Evolutionary conservation across 2,888 invertebrate genomes (phyloP).

Genomic region (Eupithecia dodoneata): DNA sequence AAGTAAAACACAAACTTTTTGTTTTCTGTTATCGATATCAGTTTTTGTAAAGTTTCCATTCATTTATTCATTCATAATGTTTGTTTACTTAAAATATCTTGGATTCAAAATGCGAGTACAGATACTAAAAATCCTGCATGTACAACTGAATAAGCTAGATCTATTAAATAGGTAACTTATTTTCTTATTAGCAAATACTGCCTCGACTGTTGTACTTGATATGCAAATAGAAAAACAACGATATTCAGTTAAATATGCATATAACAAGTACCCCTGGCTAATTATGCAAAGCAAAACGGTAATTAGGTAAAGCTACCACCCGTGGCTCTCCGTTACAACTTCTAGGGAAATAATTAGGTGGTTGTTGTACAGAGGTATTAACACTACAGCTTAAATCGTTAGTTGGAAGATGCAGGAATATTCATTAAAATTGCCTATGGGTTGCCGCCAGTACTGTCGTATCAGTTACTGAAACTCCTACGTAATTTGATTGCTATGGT

Average conservation of each 20-base stretch:
- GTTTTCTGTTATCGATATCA: too few relatives aligned
- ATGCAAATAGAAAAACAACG: conserved; percentile 32
- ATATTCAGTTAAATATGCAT: conserved; percentile 34
- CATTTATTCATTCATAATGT: too few relatives aligned
- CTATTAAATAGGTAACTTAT: not conserved
- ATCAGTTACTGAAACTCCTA: not conserved
- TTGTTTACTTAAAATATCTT: too few relatives aligned
- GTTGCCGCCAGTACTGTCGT: not conserved
- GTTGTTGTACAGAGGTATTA: not conserved
- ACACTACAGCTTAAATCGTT: not conserved
- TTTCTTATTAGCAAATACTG: not conserved
- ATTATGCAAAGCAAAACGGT: conserved; percentile 40
- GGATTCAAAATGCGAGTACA: too few relatives aligned
- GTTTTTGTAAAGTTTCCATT: too few relatives aligned
- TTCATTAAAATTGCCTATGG: not conserved
- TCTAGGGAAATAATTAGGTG: conserved; percentile 41
- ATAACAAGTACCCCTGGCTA: conserved; percentile 33
- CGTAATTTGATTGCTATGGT: too few relatives aligned
- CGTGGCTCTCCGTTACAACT: conserved; percentile 9
- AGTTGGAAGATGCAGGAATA: not conserved
- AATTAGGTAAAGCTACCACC: conserved; percentile 37
- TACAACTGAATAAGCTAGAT: not conserved
- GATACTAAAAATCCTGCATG: too few relatives aligned
- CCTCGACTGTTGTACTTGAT: not conserved
- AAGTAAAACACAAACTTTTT: too few relatives aligned